A percentile compares a stretch with the other conserved stretches of the same genome.
These are phyloP conservation scores for Sarcophaga bullata DNA, from an alignment of 1,140 invertebrate genomes.

Conservation along the genomic window DNA sequence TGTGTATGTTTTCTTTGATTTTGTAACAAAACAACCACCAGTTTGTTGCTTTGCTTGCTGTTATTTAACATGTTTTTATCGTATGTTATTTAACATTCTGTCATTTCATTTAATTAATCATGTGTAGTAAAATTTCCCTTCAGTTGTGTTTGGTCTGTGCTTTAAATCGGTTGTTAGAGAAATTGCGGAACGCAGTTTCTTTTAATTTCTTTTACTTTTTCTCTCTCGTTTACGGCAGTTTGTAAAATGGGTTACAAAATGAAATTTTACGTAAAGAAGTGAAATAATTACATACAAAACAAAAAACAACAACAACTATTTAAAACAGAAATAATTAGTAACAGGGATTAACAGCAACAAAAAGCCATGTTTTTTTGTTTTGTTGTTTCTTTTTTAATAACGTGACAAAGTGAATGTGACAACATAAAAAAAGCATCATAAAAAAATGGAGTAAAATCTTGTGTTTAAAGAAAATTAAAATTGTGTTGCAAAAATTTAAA, in stretches of 20 bases:
- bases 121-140: constrained; percentile 27
- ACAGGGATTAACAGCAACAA: no score
- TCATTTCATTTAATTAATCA: constrained; percentile 19
- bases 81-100: constrained; percentile 4
- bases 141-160: constrained; percentile 29
- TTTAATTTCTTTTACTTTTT: not conserved
- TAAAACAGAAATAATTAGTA: no score
- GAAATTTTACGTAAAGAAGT: not conserved
- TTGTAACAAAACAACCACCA: constrained; percentile 17
- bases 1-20: not conserved
- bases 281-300: not conserved
- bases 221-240: not conserved
- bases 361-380: no score
- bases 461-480: no score
- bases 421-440: not conserved
- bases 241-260: not conserved
- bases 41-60: not conserved
- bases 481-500: no score
- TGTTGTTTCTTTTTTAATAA: not conserved
- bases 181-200: not conserved
- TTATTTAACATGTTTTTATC: not conserved
- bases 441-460: not conserved
- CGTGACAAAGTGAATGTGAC: not conserved
- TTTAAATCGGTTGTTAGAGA: constrained; percentile 24
- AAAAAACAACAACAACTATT: no score